Evolutionary conservation across 30 jellyfish, hydroid and myxozoan genomes (phyloP), one percentile per base, ranked within the genome.

Genomic region (Nemopilema nomurai): DNA sequence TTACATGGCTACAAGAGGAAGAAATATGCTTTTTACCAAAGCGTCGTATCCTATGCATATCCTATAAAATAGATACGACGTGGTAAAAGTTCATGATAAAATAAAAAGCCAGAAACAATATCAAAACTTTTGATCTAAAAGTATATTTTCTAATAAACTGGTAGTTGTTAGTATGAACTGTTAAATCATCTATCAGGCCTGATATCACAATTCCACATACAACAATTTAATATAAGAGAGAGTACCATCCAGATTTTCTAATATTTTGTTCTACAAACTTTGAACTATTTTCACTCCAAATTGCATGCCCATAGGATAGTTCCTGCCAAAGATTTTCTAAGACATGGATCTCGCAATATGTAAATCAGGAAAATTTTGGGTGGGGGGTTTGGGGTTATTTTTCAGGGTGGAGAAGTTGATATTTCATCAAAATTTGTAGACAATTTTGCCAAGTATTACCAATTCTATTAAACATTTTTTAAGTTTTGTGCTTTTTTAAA

Each of bases 21-120:
- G 95, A 86, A 27, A 33, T 3, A 32, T 76, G 90, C 53, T 87
- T 67, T 67, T 87, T 87, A 20, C 96, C 96, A 73, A 19, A 28
- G 49, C 21, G 49, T 16, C 16, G 16, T 23, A 18, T 67, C 33
- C 31, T 67, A 13, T 16, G 51, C 20, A 23, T 20, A 0, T 3
- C 23, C 20, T 3, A 41, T 41, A 3, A 41, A 41, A 41, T 41
- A 41, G 13, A 41, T 41, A 6, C 13, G 57, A 41, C 13, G 13
- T 41, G 57, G 57, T 3, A 41, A 41, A 41, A 41, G 57, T 41
- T 41, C 57, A 41, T 41, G 57, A 41, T 41, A 13, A 41, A 41
- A 41, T 41, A 41, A 41, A 41, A 41, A 41, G 57, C 57, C 6
- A 41, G 57, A 41, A 41, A 41, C 57, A 41, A 41, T 41, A 41